Evolutionary conservation across 2,113 vertebrate genomes (phyloP), one percentile per base, ranked within the genome.

Genomic region (Entomyzon cyanotis): DNA sequence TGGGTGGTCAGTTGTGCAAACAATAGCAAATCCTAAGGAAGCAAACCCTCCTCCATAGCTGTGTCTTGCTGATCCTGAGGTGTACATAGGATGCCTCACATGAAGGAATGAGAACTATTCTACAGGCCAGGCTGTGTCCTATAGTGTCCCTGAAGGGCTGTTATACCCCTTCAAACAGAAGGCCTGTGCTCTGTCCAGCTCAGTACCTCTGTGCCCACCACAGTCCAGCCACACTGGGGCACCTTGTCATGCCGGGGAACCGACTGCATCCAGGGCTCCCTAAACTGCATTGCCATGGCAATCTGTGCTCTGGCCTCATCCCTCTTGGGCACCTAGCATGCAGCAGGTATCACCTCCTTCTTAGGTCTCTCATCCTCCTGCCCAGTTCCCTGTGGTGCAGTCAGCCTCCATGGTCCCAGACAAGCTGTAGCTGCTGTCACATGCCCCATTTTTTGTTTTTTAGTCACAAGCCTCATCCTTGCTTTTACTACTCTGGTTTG

Each of bases 71-170:
- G 24, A 39, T 95, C 14, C 14, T 1, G 7, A 71, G 37, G 20
- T 27, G 19, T 23, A 52, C 3, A 2, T 3, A 0, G 0, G 10
- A 20, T 39, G 14, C 33, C 47, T 50, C 55, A 59, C 10, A 17
- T 33, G 55, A 58, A 74, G 13, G 31, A 74, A 15, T 24, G 31
- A 39, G 42, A 68, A 12, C 19, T 14, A 12, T 30, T 56, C 80
- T 41, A 47, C 3, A 11, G 56, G 12, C 39, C 31, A 81, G 37
- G 46, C 56, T 71, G 23, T 35, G 20, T 25, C 24, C 49, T 0
- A 0, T 17, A 12, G 8, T 2, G 3, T 9, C 2, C 0, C 3
- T 7, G 3, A 60, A 65, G n/a, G 46, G 17, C 14, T 78, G 22
- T 42, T 27, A 3, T 2, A 35, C 4, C 8, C 23, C 53, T 74